Conservation (phyloP, 2,113 vertebrate species). For the Myxocyprinus asiaticus region DNA sequence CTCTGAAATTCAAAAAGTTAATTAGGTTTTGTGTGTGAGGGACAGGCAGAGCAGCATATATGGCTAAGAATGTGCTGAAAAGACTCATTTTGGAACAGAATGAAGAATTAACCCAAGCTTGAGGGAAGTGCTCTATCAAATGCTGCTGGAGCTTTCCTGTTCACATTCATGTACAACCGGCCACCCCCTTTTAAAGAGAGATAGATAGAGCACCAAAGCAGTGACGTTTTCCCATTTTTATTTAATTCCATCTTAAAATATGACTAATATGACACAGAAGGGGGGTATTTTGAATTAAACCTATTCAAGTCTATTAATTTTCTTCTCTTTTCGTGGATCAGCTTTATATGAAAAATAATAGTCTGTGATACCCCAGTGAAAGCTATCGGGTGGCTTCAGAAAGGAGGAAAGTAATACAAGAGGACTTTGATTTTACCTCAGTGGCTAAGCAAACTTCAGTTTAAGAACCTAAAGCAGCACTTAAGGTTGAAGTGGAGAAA, state of each 20-base stretch:
- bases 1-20: conserved; percentile 51
- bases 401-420: conserved; percentile 2
- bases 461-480: conserved; percentile 8
- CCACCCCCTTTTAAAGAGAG: conserved; percentile 34
- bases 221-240: conserved; percentile 35
- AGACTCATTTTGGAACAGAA: conserved; percentile 46
- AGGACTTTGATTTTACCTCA: conserved; percentile 34
- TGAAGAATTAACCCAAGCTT: conserved; percentile 48
- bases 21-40: conserved; percentile 48
- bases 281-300: conserved; percentile 58
- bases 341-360: conserved; percentile 62
- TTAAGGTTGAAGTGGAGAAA: neutral
- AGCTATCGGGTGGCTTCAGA: conserved; percentile 43
- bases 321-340: conserved; percentile 51
- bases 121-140: conserved; percentile 47
- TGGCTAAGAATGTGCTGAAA: conserved; percentile 46
- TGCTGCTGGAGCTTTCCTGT: neutral
- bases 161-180: neutral
- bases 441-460: neutral
- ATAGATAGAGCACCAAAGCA: conserved; percentile 9
- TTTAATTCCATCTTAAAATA: conserved; percentile 45
- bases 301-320: conserved; percentile 46
- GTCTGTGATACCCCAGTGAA: conserved; percentile 64
- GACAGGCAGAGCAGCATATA: conserved; percentile 20
- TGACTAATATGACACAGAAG: conserved; percentile 47